Evolutionary conservation across 2,888 invertebrate genomes (phyloP).

Genomic region (Pterostichus madidus): DNA sequence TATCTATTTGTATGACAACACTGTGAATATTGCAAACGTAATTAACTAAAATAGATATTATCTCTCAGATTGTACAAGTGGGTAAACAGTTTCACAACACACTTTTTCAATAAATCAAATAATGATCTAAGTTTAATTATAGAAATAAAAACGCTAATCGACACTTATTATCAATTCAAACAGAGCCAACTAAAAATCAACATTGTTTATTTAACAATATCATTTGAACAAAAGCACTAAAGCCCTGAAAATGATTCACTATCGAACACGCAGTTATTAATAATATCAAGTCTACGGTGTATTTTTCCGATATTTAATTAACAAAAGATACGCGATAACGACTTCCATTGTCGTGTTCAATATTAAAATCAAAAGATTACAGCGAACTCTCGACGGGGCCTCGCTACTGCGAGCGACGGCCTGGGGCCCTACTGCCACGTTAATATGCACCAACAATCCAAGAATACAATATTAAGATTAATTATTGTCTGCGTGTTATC

Average conservation of each 20-base stretch:
- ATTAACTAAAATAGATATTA: conserved; percentile 49
- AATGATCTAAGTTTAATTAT: conserved; percentile 59
- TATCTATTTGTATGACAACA: conserved; percentile 42
- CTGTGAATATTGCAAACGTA: conserved; percentile 44
- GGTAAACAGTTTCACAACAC: conserved; percentile 48
- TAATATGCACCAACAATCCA: conserved; percentile 68
- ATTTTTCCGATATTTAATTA: conserved; percentile 67
- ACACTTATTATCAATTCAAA: conserved; percentile 54
- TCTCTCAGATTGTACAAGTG: conserved; percentile 25
- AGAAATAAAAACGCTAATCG: conserved; percentile 61
- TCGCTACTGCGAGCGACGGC: conserved; percentile 30
- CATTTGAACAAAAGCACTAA: conserved; percentile 39
- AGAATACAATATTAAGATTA: conserved; percentile 77
- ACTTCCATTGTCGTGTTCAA: conserved; percentile 63
- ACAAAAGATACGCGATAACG: conserved; percentile 65
- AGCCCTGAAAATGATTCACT: conserved; percentile 8
- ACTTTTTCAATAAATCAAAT: conserved; percentile 40
- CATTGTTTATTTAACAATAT: conserved; percentile 49
- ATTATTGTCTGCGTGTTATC: conserved; percentile 71
- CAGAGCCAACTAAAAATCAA: conserved; percentile 44
- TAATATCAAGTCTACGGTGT: conserved; percentile 49
- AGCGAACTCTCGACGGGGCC: conserved; percentile 48
- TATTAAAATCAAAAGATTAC: conserved; percentile 64
- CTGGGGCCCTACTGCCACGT: conserved; percentile 25
- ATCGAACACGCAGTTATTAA: conserved; percentile 36